Base-by-base conservation (phyloP, 2,797 vertebrate genomes). In the Amblyopsis hoosieri region DNA sequence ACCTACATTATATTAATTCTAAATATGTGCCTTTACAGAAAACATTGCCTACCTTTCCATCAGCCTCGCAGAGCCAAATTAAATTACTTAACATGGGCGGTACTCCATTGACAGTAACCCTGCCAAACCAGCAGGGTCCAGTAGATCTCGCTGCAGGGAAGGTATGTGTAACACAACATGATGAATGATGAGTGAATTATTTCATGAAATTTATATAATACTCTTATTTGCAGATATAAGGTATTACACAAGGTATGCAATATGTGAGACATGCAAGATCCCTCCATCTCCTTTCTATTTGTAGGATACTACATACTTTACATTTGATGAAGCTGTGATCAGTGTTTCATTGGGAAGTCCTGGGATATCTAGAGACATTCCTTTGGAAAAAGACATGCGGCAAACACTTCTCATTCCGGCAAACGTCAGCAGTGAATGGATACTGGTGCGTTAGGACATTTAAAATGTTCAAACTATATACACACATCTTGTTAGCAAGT, bases 1-100 rank as follows among this genome's bases (percentile, higher is more conserved):
- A 19, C 9, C 9, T 7, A 6, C 37, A 42, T 42, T 42, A 7
- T 42, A 1, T 42, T 42, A 2, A 53, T 31, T 50, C 49, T 49
- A 33, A 60, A 68, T 48, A 50, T 53, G 5, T 33, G 1, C 9
- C 49, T 79, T 80, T 85, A 63, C 81, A 99, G 97, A 94, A 94
- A 93, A 95, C 94, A 10, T 74, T 95, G 48, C 97, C 96, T 8
- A 81, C 62, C 49, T 98, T 97, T 73, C 96, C 97, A 58, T 66
- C 78, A 1, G 63, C 63, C 60, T 85, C 78, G 0, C 72, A 98
- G 75, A 71, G 86, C 66, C 96, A 98, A 87, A 8, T 99, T 31
- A 95, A 92, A 81, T 46, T 96, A 66, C 60, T 97, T 45, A 99
- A 99, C 83, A 84, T 95, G 64, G 93, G 85, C 12, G 61, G 1